Percentiles rank a stretch among this genome's conserved stretches.
phyloP scores from a whole-genome alignment of 2,797 vertebrate species.

The Gymnothorax reevesii region DNA sequence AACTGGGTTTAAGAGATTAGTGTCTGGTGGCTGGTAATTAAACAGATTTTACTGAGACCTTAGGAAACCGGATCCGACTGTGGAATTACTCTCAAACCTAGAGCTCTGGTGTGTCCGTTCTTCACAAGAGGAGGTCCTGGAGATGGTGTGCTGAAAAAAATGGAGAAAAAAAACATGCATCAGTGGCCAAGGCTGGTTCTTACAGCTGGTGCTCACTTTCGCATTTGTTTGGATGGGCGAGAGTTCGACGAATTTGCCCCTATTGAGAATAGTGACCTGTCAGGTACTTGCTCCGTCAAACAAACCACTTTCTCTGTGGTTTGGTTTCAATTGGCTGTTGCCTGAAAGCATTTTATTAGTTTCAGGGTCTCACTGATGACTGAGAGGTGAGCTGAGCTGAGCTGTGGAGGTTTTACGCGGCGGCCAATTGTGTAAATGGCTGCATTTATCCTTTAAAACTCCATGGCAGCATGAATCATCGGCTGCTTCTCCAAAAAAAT shows the following conservation, averaged over 20 bases:
- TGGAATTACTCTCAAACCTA: not conserved
- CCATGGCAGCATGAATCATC: not conserved
- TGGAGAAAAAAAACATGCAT: not conserved
- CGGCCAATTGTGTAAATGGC: not conserved
- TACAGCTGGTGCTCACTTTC: too few species aligned
- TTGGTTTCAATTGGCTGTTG: not conserved
- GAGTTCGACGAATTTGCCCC: not conserved
- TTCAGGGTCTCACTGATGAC: not conserved
- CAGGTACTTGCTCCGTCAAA: not conserved
- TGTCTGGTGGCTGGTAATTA: constrained; percentile 33
- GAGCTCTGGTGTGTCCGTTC: not conserved
- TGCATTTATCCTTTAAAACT: not conserved
- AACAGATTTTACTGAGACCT: not conserved
- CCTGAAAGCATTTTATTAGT: not conserved
- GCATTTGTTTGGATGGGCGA: not conserved
- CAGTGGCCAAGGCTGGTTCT: not conserved
- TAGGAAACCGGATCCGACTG: not conserved
- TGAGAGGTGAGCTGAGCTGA: not conserved
- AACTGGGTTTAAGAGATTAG: constrained; percentile 41
- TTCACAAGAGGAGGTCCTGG: not conserved
- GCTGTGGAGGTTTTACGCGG: not conserved
- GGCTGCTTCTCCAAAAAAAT: not conserved
- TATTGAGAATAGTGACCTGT: not conserved
- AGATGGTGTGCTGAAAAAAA: not conserved
- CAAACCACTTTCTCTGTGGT: not conserved